phyloP scores from a whole-genome alignment of 2,797 vertebrate genomes.

The Danio albolineatus region DNA sequence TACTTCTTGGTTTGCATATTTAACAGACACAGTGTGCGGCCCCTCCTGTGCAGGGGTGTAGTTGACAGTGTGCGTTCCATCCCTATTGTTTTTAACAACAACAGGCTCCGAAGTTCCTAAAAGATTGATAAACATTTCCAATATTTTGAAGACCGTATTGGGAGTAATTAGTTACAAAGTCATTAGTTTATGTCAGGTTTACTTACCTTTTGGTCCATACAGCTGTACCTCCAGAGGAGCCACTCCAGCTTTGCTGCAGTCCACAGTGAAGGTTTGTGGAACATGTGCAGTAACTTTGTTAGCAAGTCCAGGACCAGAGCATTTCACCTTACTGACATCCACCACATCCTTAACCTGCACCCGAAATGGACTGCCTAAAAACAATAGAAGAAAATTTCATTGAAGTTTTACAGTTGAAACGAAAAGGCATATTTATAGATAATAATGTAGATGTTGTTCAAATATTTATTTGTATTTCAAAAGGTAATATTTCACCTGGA shows the following conservation, averaged over 20 bases:
- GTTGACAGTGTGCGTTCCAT: conserved; percentile 91
- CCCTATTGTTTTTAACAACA: conserved; percentile 89
- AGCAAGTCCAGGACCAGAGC: conserved; percentile 91
- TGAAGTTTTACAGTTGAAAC: background rate
- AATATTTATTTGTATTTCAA: background rate
- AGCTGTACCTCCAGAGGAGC: conserved; percentile 90
- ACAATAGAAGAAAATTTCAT: background rate
- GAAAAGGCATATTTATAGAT: background rate
- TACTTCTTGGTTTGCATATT: conserved; percentile 92
- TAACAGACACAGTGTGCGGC: conserved; percentile 91
- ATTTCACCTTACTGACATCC: conserved; percentile 94
- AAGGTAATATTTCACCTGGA: conserved; percentile 74
- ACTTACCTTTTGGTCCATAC: conserved; percentile 87
- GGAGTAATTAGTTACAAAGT: too few relatives aligned
- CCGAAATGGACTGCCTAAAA: conserved; percentile 90
- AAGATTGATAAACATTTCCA: conserved; percentile 14
- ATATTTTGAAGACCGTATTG: background rate
- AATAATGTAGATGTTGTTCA: background rate
- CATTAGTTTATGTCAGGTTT: background rate
- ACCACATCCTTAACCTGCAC: conserved; percentile 91
- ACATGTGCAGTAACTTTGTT: conserved; percentile 87
- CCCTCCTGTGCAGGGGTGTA: conserved; percentile 92
- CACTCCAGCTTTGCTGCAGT: conserved; percentile 88
- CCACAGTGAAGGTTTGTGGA: conserved; percentile 92
- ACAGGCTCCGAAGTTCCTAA: conserved; percentile 89